These are phyloP conservation scores for Colossoma macropomum DNA, from an alignment of 2,113 vertebrate species.

Conservation along the genomic window DNA sequence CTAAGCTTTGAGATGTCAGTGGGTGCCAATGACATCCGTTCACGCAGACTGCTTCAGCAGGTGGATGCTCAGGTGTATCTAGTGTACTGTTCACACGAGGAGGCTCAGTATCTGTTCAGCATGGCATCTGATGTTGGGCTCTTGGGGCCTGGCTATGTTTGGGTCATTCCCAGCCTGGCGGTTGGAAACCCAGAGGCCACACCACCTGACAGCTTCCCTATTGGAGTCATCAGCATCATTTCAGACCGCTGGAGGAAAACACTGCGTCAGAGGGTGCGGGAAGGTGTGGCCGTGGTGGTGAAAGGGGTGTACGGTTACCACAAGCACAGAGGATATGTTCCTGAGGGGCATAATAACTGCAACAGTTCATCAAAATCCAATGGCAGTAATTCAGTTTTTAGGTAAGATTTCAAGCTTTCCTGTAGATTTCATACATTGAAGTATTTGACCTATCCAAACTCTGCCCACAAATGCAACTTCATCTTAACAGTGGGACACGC, in stretches of 20 bases:
- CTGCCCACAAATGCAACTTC: not conserved
- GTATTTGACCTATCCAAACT: not conserved
- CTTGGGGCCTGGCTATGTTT: conserved; percentile 91
- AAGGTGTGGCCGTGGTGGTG: conserved; percentile 93
- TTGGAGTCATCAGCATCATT: conserved; percentile 92
- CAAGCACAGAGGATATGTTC: conserved; percentile 82
- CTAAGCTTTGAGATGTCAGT: conserved; percentile 93
- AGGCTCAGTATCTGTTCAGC: conserved; percentile 89
- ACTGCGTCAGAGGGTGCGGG: conserved; percentile 90
- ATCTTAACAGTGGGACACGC: too few species aligned
- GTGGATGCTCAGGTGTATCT: conserved; percentile 91
- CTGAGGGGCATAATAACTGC: conserved; percentile 85
- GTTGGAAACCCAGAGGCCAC: conserved; percentile 90
- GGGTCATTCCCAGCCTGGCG: conserved; percentile 90
- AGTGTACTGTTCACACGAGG: conserved; percentile 92
- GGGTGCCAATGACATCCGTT: conserved; percentile 78
- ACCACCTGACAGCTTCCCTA: conserved; percentile 85
- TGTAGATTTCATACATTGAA: not conserved
- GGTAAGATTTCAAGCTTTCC: conserved; percentile 74
- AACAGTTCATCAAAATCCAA: conserved; percentile 66
- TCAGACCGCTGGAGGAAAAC: conserved; percentile 95
- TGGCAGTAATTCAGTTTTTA: conserved; percentile 86
- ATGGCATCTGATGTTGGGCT: conserved; percentile 89
- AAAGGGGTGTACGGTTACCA: conserved; percentile 89
- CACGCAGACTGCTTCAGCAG: conserved; percentile 88